Base-by-base conservation (phyloP, 92 coral and sea anemone species). In the Heliopora coerulea region DNA sequence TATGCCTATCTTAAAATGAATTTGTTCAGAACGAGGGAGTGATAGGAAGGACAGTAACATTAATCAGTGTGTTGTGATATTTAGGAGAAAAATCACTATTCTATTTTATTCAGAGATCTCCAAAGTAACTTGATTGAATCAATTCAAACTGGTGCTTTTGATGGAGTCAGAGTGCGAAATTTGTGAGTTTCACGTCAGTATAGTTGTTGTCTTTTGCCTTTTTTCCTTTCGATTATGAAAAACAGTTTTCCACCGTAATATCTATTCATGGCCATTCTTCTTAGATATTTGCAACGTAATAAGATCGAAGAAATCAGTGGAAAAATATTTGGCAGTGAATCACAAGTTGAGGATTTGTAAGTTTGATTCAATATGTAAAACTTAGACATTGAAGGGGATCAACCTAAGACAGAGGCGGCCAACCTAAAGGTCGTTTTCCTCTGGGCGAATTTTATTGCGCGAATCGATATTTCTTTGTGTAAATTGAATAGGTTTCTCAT, bases 251-350 rank as follows among this genome's bases (percentile, higher is more conserved):
- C 6, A 56, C 60, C n/a, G 83, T 66, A 25, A 33, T 14, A 25
- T 37, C 42, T 37, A 4, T 37, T 37, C 6, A 8, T 2, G 15
- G 15, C 7, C 52, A 46, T 6, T 46, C 3, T 44, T 63, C 20
- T 0, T 65, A 89, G 96, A 34, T 41, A 30, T 11, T 81, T 89
- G 32, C 62, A 65, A 39, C 37, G 74, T 29, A 89, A 89, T 74
- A 63, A 49, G 10, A 78, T 89, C 26, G 79, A 83, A 52, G 96
- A 83, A 20, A 76, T 89, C 18, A 89, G 88, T 33, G 88, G 65
- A 17, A 84, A 86, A 80, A 52, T 89, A 73, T 89, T 89, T 75
- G 91, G 91, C 13, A 84, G 88, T 24, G 90, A 83, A 24, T 86
- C 96, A 2, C 21, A 41, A 13, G 52, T 48, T 21, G 25, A 14